Evolutionary conservation across 1,140 invertebrate species (phyloP).

Genomic region (Odontomachus brunneus): DNA sequence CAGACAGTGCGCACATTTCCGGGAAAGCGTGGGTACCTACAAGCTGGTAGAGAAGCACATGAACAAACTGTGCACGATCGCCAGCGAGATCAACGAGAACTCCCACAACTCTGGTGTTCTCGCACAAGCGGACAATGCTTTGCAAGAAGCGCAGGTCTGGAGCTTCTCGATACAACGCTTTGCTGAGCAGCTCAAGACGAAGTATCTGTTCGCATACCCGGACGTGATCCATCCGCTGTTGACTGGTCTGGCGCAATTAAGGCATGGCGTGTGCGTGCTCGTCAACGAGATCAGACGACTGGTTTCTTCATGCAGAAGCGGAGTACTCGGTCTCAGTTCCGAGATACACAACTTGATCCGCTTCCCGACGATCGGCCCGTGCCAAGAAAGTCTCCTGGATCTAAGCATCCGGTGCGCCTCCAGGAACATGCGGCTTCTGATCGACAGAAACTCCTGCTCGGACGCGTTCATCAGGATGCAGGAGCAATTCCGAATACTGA

Average conservation of each 20-base stretch:
- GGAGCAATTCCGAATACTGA: slow-evolving; percentile 86
- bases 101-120: too few species aligned
- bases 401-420: slow-evolving; percentile 83
- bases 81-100: neutral
- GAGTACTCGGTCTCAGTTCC: slow-evolving; percentile 58
- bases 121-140: slow-evolving; percentile 74
- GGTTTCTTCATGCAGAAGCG: slow-evolving; percentile 62
- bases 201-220: slow-evolving; percentile 87
- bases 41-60: slow-evolving; percentile 68
- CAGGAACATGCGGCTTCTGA: slow-evolving; percentile 66
- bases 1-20: slow-evolving; percentile 77
- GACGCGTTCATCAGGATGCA: slow-evolving; percentile 63
- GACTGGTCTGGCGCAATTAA: slow-evolving; percentile 87
- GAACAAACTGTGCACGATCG: slow-evolving; percentile 29
- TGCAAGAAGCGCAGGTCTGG: slow-evolving; percentile 86
- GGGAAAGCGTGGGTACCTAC: slow-evolving; percentile 70
- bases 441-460: slow-evolving; percentile 63
- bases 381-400: slow-evolving; percentile 80
- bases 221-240: slow-evolving; percentile 89
- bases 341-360: slow-evolving; percentile 84
- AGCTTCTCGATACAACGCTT: slow-evolving; percentile 86
- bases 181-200: slow-evolving; percentile 85
- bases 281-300: slow-evolving; percentile 80
- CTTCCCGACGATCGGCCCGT: slow-evolving; percentile 83
- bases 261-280: slow-evolving; percentile 86